Evolutionary conservation across 2,797 vertebrate genomes (phyloP), one percentile per base, ranked within the genome.

Genomic region (Gallirallus australis): DNA sequence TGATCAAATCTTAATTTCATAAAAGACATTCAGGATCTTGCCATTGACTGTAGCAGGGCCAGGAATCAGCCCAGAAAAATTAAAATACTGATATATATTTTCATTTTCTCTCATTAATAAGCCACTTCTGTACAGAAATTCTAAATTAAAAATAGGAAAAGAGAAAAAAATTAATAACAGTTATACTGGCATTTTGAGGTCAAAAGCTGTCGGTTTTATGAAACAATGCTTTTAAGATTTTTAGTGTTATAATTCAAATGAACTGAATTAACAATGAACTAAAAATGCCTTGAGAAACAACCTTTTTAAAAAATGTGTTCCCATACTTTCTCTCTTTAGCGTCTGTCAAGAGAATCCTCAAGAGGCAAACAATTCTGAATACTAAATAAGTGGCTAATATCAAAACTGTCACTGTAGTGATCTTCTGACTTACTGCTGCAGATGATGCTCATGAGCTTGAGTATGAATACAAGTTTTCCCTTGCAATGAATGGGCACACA

Each of bases 171-270:
- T 45, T 42, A 45, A 15, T 10, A 72, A 70, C 3, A 4, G 31
- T n/a, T 10, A 7, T 88, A 64, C 17, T 93, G 57, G 12, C 86
- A 56, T 79, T 94, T 73, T 53, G 37, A 71, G 35, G 33, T 91
- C 16, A 86, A 68, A 95, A 91, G 73, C 4, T 37, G 31, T 80
- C 45, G 3, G 60, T 68, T 94, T 52, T 48, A 54, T 11, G 66
- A 86, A 95, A 79, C 7, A 85, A 88, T 33, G 15, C 12, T 90
- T 76, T 86, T 73, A 95, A 92, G 66, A 70, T 65, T 96, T 96
- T 50, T 87, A 70, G 39, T 45, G 87, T n/a, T 65, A 75, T 61
- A 27, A 24, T 71, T 94, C 12, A 79, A 93, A 89, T 79, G 31
- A 88, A 82, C 18, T 47, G 61, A 92, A 64, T 91, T 72, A 91